Evolutionary conservation across 2,113 vertebrate species (phyloP).

Genomic region (Heliornis fulica): DNA sequence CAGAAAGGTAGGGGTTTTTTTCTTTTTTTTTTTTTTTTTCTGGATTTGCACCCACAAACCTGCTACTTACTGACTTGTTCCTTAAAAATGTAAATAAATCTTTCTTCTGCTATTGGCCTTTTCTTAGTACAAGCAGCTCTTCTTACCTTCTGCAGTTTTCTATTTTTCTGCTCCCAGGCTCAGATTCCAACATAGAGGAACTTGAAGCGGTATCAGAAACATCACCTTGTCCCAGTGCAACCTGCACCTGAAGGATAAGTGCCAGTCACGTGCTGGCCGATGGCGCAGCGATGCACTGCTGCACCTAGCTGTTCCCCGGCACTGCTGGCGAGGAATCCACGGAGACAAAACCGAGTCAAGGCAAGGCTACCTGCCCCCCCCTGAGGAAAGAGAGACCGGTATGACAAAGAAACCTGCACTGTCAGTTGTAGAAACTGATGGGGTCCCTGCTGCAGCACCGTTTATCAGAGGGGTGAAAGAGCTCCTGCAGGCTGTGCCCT

Average conservation of each 20-base stretch:
- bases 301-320: background rate
- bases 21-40: background rate
- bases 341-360: background rate
- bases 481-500: background rate
- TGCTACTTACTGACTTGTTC: background rate
- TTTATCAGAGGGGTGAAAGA: background rate
- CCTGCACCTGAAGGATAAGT: background rate
- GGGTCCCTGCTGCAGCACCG: background rate
- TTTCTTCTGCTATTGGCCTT: background rate
- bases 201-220: background rate
- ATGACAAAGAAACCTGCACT: background rate
- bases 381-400: background rate
- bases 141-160: background rate
- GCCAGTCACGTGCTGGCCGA: background rate
- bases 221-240: background rate
- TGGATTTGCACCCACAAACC: background rate
- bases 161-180: background rate
- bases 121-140: background rate
- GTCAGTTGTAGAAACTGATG: background rate
- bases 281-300: fast-evolving
- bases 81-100: background rate
- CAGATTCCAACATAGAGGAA: background rate
- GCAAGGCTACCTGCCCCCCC: background rate
- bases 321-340: background rate
- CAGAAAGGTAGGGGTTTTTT: background rate